Evolutionary conservation across 2,113 vertebrate species (phyloP), one percentile per base, ranked within the genome.

Genomic region (Picathartes gymnocephalus): DNA sequence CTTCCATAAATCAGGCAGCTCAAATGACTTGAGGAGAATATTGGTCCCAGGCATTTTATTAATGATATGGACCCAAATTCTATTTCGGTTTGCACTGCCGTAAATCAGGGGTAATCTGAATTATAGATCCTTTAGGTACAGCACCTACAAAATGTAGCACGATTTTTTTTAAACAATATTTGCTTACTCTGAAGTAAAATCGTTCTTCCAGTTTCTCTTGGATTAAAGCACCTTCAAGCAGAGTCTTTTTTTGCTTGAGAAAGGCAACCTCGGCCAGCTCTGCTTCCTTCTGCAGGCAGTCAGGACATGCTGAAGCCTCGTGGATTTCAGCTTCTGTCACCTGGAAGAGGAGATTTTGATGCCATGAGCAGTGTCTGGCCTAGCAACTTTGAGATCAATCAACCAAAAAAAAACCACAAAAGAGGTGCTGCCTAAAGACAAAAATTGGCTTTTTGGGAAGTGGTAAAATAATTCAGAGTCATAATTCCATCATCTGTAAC

Each of bases 261-360:
- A 99, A 98, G 54, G 89, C 48, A 56, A 56, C 71, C 92, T 95
- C 86, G 85, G 98, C 97, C 90, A 98, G 86, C 86, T 97, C 94
- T 60, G 97, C 96, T 42, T 56, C 79, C 86, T 97, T 93, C 90
- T 96, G 82, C 82, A 61, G 83, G 93, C 98, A 98, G 17, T 58
- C 88, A 47, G 88, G 72, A 88, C 98, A 98, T 10, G 8, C 72
- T 21, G 94, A 92, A 6, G 95, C 69, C 31, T 97, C 80, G 0
- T 97, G 98, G 39, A 97, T 91, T 83, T 97, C 92, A 72, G 74
- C 70, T 86, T 95, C 95, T 47, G 74, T 65, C 60, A 97, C 96
- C 98, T 98, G 93, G 13, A 90, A 61, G n/a, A 73, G 23, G 48
- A 96, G 51, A 71, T 11, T 58, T 48, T 7, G 84, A 85, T 95